Evolutionary conservation across 2,888 invertebrate species (phyloP), one percentile per base, ranked within the genome.

Genomic region (Pristionchus exspectatus): DNA sequence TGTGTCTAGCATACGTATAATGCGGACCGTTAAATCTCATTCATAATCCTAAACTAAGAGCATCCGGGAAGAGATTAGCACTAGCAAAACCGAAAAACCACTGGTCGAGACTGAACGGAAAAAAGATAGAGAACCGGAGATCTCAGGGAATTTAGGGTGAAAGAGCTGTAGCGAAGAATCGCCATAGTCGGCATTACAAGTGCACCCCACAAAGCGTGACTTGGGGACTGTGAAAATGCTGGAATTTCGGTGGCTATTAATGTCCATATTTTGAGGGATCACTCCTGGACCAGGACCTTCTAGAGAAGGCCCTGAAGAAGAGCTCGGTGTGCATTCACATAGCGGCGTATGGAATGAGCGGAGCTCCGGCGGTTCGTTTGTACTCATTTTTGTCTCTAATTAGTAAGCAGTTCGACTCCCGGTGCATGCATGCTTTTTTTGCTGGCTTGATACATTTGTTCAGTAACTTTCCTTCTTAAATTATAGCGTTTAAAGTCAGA

Each of bases 321-420:
- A 95, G 93, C 9, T 95, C 95, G 90, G 95, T 95, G 91, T 96
- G 96, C 12, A 95, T 95, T 91, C 96, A 96, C 92, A 93, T 96
- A 93, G 96, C 96, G 7, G 95, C 96, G 0, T 96, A 95, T 92
- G 96, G 96, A 21, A 96, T 96, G 96, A 95, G 95, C 56, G 96
- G 96, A 10, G 93, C 91, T 0, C 88, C 91, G 38, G 91, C 92
- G 89, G 92, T 93, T 9, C 44, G 90, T 84, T 63, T 72, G 14
- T 69, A 38, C 44, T 50, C 44, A 50, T 50, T 50, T 50, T 50
- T 9, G 10, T 44, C 3, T 44, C n/a, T 44, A 44, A 44, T 44
- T 44, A 9, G 44, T n/a, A 12, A 9, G 44, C 44, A 50, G 44
- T 50, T 50, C 44, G 44, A 10, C 12, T 9, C 44, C 44, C 44